These are phyloP conservation scores for Lepeophtheirus salmonis DNA, from an alignment of 1,140 invertebrate genomes.

Conservation along the genomic window DNA sequence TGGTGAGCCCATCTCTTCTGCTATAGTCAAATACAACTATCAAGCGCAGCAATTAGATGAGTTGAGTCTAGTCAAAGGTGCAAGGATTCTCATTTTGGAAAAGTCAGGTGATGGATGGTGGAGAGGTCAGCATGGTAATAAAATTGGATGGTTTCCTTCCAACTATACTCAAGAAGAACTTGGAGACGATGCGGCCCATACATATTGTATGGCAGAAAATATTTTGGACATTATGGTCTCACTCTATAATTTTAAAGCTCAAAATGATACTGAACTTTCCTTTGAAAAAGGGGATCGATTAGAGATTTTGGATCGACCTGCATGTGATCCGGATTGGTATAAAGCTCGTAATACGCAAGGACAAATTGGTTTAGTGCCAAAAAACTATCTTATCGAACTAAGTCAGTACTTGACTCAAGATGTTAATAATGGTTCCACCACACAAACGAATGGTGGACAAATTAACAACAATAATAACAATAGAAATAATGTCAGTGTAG, in stretches of 20 bases:
- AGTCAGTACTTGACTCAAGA: conserved; percentile 23
- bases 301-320: conserved; percentile 81
- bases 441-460: background rate
- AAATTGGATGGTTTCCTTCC: conserved; percentile 84
- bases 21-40: conserved; percentile 93
- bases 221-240: conserved; percentile 84
- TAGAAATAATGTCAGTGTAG: no score
- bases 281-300: conserved; percentile 88
- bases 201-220: conserved; percentile 76
- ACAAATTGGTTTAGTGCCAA: conserved; percentile 72
- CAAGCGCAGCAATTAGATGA: conserved; percentile 93
- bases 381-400: conserved; percentile 75
- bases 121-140: conserved; percentile 59
- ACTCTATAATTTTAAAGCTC: conserved; percentile 74
- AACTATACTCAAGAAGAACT: conserved; percentile 87
- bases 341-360: conserved; percentile 79
- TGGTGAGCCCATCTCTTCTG: conserved; percentile 68
- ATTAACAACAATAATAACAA: background rate
- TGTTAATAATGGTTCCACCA: background rate
- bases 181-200: conserved; percentile 35
- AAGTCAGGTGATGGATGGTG: conserved; percentile 99
- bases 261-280: conserved; percentile 87
- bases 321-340: conserved; percentile 95
- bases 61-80: conserved; percentile 52
- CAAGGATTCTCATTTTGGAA: conserved; percentile 73